phyloP scores from a whole-genome alignment of 1,140 invertebrate genomes.

The Zaprionus vittiger region DNA sequence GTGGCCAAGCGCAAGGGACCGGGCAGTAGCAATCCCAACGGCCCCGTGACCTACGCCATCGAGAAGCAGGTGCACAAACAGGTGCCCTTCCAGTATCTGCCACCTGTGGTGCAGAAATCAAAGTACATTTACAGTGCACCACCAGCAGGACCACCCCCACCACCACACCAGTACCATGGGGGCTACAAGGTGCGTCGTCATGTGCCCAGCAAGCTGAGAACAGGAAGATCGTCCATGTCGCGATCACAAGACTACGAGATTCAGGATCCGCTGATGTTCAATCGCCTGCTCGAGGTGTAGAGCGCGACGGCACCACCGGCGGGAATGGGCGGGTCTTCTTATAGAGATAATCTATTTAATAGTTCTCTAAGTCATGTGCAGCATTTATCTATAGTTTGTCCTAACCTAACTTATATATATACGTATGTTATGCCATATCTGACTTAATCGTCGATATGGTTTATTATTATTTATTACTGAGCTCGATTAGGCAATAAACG shows the following conservation, averaged over 20 bases:
- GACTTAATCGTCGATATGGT: slow-evolving; percentile 17
- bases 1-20: slow-evolving; percentile 71
- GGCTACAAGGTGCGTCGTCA: slow-evolving; percentile 78
- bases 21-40: background rate
- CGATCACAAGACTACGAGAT: slow-evolving; percentile 72
- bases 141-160: slow-evolving; percentile 44
- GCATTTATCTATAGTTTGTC: slow-evolving; percentile 65
- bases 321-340: slow-evolving; percentile 25
- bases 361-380: slow-evolving; percentile 76
- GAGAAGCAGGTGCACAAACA: slow-evolving; percentile 78
- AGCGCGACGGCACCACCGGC: background rate
- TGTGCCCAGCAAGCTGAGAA: slow-evolving; percentile 25
- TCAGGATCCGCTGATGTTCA: slow-evolving; percentile 76
- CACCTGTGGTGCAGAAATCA: slow-evolving; percentile 75
- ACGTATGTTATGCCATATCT: slow-evolving; percentile 41
- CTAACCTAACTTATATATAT: slow-evolving; percentile 71
- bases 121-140: slow-evolving; percentile 71
- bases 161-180: slow-evolving; percentile 46
- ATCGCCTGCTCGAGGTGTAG: slow-evolving; percentile 73
- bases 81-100: slow-evolving; percentile 65
- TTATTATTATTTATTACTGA: slow-evolving; percentile 43
- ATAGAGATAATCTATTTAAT: slow-evolving; percentile 41
- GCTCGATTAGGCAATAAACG: slow-evolving; percentile 44
- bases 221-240: slow-evolving; percentile 37
- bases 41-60: slow-evolving; percentile 63